A percentile compares a stretch with the other conserved stretches of the same genome.
phyloP scores from a whole-genome alignment of 2,888 invertebrate species.

The Selenia dentaria region DNA sequence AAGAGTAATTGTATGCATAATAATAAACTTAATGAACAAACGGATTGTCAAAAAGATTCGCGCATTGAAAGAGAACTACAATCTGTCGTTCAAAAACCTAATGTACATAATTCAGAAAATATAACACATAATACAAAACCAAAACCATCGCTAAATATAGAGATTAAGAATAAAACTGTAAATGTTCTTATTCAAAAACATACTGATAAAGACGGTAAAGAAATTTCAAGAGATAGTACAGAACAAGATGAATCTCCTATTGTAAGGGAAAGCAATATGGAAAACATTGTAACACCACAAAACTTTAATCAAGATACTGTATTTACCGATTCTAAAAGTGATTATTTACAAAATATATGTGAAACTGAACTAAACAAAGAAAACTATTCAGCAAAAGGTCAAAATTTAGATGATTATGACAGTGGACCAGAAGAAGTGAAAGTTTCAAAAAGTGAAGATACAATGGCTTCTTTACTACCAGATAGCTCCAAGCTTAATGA shows the following conservation, averaged over 20 bases:
- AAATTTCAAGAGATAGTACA: not conserved
- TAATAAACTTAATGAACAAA: too few relatives aligned
- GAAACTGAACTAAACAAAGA: conserved; percentile 1
- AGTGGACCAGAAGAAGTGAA: conserved; percentile 77
- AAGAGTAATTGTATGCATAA: not conserved
- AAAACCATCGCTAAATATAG: too few relatives aligned
- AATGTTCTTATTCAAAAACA: too few relatives aligned
- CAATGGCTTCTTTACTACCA: not conserved
- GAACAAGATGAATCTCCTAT: too few relatives aligned
- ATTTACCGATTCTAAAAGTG: not conserved
- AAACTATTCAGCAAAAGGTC: not conserved
- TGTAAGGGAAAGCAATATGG: too few relatives aligned
- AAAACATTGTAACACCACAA: not conserved
- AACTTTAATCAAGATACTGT: not conserved
- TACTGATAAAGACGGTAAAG: not conserved
- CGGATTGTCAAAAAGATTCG: too few relatives aligned
- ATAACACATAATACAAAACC: not conserved
- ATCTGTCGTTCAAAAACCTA: too few relatives aligned
- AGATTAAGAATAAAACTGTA: too few relatives aligned
- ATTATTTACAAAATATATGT: not conserved
- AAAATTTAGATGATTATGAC: conserved; percentile 48
- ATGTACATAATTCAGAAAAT: too few relatives aligned
- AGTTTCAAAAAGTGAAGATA: conserved; percentile 21
- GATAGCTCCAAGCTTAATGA: conserved; percentile 3
- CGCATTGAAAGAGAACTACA: too few relatives aligned